Percentiles rank a stretch among this genome's conserved stretches.
These are phyloP conservation scores for Antitype chi DNA, from an alignment of 2,888 invertebrate genomes.

Conservation along the genomic window DNA sequence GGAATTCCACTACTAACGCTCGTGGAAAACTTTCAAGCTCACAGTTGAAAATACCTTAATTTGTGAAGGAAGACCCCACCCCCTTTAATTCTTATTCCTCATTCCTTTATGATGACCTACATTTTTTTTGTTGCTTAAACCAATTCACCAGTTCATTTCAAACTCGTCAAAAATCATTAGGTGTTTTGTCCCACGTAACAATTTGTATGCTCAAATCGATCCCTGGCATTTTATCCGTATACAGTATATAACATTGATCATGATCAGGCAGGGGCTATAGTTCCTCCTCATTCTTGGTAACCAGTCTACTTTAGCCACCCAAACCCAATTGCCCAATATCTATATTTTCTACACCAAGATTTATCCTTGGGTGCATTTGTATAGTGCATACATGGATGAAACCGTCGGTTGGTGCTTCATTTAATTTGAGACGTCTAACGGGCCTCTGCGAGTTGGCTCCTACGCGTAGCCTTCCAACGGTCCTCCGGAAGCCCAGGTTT, in stretches of 20 bases:
- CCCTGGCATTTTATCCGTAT: no score
- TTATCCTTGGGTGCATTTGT: no score
- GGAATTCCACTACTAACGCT: background rate
- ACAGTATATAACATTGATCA: background rate
- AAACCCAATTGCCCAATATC: background rate
- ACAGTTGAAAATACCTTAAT: background rate
- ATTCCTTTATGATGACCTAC: no score
- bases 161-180: background rate
- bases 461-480: no score
- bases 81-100: background rate
- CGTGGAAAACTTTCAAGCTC: constrained; percentile 11
- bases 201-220: background rate
- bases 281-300: background rate
- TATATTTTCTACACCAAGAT: background rate
- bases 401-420: no score
- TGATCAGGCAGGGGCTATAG: background rate
- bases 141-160: background rate
- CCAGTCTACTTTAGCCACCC: background rate
- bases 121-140: no score
- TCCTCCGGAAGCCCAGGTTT: no score
- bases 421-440: no score
- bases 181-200: background rate
- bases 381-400: no score
- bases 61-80: background rate
- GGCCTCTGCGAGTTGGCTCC: no score